Base-by-base conservation (phyloP, 2,888 invertebrate genomes). In the Hemithea aestivaria region DNA sequence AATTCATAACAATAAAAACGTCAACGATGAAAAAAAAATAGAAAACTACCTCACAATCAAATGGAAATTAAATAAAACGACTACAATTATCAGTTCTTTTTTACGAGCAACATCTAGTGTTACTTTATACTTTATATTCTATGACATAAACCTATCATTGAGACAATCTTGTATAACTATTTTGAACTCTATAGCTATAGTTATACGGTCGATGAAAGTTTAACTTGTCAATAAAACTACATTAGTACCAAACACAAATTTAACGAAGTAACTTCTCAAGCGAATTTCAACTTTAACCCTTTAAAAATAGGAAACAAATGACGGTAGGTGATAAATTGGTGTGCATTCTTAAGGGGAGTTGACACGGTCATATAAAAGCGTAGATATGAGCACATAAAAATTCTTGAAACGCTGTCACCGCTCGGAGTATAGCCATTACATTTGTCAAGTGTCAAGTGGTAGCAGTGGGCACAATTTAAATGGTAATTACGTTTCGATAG, bases 321-420 rank as follows among this genome's bases (percentile, higher is more conserved):
- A n/a, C n/a, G n/a, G 41, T 47, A 45, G 33, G 44, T 10, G n/a
- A 24, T 54, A 65, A 63, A 48, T 20, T 63, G 51, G 70, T 45
- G 29, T 43, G 51, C 48, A 51, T 56, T 60, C 53, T 69, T 72
- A 77, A 78, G 73, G 74, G 76, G 75, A 76, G 71, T 64, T 76
- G 72, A 75, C 79, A 75, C 56, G 78, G 58, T 74, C 78, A 65
- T 82, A 80, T 82, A 82, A 81, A 82, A 81, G 73, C 72, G 67
- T 83, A 73, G 79, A 82, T 84, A 85, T 83, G 83, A 80, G 83
- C 63, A 70, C 79, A 84, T 84, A 85, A 84, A 85, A 85, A 85
- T 84, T 84, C 82, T 79, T 74, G 65, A 73, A 74, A 73, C 73
- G 79, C 73, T 73, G 77, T 76, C 79, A 73, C 58, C 69, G 66